Base-by-base conservation (phyloP, 1,140 invertebrate species). In the Trachymyrmex septentrionalis region DNA sequence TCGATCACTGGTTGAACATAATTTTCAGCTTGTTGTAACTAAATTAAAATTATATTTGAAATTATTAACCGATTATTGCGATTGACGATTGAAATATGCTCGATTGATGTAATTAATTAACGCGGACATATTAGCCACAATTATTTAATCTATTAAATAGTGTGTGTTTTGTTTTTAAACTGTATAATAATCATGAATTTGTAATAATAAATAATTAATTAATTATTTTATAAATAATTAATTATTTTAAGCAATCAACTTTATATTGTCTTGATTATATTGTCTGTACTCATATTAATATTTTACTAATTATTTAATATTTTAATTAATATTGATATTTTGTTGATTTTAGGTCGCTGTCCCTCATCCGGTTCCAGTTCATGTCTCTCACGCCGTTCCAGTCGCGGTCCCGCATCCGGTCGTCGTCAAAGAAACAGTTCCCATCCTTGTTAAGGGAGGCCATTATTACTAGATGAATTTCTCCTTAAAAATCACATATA, bases 401-500 rank as follows among this genome's bases (percentile, higher is more conserved):
- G 94, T 94, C 14, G 81, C 91, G 0, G 93, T 94, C 21, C 92
- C 93, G 64, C 91, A 93, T 0, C 94, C 94, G 3, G 90, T 94
- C 50, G 2, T 90, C 59, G 90, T 94, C 75, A 94, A 94, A 57
- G 87, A 94, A 80, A 86, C 89, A 53, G 90, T 94, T 19, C 94
- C 93, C 24, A 85, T 95, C 38, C 3, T 82, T 30, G 72, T 94
- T 66, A 92, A 94, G 72, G 88, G 38, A 44, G 38, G 61, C 5
- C 9, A 66, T 38, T 92, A 66, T 38, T 92, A 89, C 19, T 93
- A 92, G 85, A 92, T 76, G 72, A 90, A 91, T 73, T 87, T 77
- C 10, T 64, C 24, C 63, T 77, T n/a, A 21, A 80, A 27, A 85
- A 6, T 67, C 55, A 69, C 48, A 71, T 72, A 71, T 66, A 86